phyloP scores from a whole-genome alignment of 2,113 vertebrate genomes.

The Tauraco erythrolophus region DNA sequence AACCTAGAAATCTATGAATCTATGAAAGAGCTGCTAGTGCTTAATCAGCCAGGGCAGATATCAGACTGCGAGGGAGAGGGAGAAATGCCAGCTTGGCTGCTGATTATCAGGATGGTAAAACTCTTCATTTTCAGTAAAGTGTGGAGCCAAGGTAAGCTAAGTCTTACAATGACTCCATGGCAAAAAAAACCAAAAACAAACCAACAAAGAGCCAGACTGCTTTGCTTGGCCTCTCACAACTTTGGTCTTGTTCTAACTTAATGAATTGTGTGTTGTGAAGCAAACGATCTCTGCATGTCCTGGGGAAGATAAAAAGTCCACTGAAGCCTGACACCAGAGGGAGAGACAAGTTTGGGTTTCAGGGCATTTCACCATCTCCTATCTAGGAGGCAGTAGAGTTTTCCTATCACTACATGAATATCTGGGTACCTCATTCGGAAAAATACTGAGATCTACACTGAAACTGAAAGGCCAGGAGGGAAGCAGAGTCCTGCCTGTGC shows the following conservation, averaged over 20 bases:
- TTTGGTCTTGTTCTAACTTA: not conserved
- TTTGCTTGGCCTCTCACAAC: not conserved
- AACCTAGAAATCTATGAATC: too few relatives aligned
- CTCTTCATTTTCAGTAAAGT: not conserved
- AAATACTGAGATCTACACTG: not conserved
- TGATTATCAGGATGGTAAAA: not conserved
- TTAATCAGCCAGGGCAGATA: not conserved
- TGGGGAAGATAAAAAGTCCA: not conserved
- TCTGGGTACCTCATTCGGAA: not conserved
- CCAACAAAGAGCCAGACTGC: not conserved
- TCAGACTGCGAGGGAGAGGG: not conserved
- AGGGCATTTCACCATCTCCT: fast-evolving
- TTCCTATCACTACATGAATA: not conserved
- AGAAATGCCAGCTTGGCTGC: not conserved
- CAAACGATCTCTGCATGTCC: not conserved
- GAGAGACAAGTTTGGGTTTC: not conserved
- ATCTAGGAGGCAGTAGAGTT: not conserved
- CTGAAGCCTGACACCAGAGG: not conserved
- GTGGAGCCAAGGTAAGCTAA: not conserved
- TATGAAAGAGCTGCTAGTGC: not conserved
- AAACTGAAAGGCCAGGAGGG: not conserved
- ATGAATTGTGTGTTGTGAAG: not conserved
- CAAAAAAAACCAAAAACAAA: not conserved
- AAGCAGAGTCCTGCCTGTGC: fast-evolving
- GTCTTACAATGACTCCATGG: not conserved